These are phyloP conservation scores for Acomys russatus DNA, from an alignment of 2,797 vertebrate genomes.

Conservation along the genomic window DNA sequence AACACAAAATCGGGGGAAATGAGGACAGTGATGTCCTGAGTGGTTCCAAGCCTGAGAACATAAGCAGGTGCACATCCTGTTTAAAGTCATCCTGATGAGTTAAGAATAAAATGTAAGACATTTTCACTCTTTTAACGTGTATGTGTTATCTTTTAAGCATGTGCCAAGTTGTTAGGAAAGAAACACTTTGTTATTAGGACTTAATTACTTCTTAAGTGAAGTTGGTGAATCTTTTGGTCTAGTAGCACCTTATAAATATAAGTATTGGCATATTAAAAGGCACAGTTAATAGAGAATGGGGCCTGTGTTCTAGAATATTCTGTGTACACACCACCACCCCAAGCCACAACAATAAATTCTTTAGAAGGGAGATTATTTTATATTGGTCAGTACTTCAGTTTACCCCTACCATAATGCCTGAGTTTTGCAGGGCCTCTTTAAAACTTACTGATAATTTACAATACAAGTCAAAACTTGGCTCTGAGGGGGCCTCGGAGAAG, in stretches of 20 bases:
- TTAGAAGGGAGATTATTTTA: background rate
- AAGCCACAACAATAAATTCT: background rate
- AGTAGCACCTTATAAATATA: background rate
- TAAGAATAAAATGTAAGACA: background rate
- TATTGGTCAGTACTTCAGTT: background rate
- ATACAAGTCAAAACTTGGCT: background rate
- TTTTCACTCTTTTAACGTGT: background rate
- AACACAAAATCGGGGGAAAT: background rate
- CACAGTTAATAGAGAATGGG: background rate
- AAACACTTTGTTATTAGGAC: background rate
- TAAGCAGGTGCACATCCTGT: background rate
- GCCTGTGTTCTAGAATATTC: background rate
- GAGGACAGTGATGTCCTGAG: too few relatives aligned
- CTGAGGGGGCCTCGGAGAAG: background rate
- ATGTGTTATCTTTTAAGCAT: background rate
- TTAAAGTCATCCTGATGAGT: background rate
- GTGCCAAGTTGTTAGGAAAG: background rate
- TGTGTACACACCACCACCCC: too few relatives aligned
- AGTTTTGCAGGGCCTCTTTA: background rate
- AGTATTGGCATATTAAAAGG: background rate
- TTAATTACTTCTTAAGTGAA: conserved; percentile 12
- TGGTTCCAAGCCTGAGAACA: background rate
- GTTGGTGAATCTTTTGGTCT: conserved; percentile 11
- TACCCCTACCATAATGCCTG: background rate
- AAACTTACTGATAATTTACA: background rate